Percentiles rank a stretch among this genome's conserved stretches.
phyloP scores from a whole-genome alignment of 2,113 vertebrate genomes.

The Grammomys surdaster region DNA sequence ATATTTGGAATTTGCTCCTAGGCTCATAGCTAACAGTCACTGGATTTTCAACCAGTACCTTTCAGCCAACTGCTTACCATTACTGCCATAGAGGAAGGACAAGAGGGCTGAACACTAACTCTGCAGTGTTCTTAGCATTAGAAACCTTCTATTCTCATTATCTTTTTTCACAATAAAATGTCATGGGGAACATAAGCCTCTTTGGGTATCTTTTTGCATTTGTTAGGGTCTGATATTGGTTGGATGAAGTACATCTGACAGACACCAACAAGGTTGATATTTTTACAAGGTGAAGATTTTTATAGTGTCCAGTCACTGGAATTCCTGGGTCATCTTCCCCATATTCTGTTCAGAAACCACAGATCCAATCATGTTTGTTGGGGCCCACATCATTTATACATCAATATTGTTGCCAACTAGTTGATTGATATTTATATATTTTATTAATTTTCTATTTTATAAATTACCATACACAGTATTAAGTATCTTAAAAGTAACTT shows the following conservation, averaged over 20 bases:
- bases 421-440: not conserved
- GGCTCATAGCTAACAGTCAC: not conserved
- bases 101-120: not conserved
- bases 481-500: no score
- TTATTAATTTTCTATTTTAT: not conserved
- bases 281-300: not conserved
- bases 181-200: not conserved
- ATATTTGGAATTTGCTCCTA: not conserved
- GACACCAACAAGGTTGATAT: not conserved
- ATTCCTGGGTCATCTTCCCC: not conserved
- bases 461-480: not conserved
- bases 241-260: not conserved
- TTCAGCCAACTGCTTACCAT: no score
- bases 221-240: not conserved
- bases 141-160: not conserved
- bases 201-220: not conserved
- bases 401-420: not conserved
- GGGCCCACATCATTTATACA: not conserved
- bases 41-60: not conserved
- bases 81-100: not conserved
- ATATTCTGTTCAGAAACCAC: not conserved
- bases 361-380: not conserved
- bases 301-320: not conserved
- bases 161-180: conserved; percentile 55
- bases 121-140: not conserved